These are phyloP conservation scores for Phyllopteryx taeniolatus DNA, from an alignment of 2,113 vertebrate genomes.

Conservation along the genomic window DNA sequence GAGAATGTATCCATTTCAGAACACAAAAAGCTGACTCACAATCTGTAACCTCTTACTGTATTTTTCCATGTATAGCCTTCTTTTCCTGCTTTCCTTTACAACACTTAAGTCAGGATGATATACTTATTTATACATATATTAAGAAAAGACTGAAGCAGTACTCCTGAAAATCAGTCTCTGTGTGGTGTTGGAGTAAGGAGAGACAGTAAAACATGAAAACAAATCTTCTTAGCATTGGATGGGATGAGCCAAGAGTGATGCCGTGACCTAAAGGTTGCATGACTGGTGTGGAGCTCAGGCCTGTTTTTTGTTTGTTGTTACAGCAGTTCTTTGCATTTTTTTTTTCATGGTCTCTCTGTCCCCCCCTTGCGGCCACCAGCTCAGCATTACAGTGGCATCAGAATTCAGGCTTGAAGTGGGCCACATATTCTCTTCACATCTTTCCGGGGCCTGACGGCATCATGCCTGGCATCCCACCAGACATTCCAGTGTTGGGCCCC, in stretches of 20 bases:
- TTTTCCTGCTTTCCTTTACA: slow-evolving; percentile 16
- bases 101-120: slow-evolving; percentile 37
- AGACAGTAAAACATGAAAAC: slow-evolving; percentile 49
- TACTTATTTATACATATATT: background rate
- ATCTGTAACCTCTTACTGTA: slow-evolving; percentile 2
- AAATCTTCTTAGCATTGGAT: slow-evolving; percentile 4
- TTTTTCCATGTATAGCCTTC: slow-evolving; percentile 19
- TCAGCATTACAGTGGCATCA: slow-evolving; percentile 33
- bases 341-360: slow-evolving; percentile 45
- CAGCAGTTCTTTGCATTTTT: slow-evolving; percentile 22
- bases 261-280: slow-evolving; percentile 11
- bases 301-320: background rate
- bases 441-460: slow-evolving; percentile 88
- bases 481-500: slow-evolving; percentile 93
- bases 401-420: slow-evolving; percentile 30
- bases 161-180: slow-evolving; percentile 60
- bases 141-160: slow-evolving; percentile 39
- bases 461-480: slow-evolving; percentile 89
- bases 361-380: slow-evolving; percentile 37
- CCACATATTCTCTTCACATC: slow-evolving; percentile 70
- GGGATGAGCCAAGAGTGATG: slow-evolving; percentile 15
- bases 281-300: slow-evolving; percentile 17
- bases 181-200: slow-evolving; percentile 51
- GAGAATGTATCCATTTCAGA: slow-evolving; percentile 15
- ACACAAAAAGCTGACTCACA: slow-evolving; percentile 33